A percentile compares a stretch with the other conserved stretches of the same genome.
phyloP scores from a whole-genome alignment of 2,888 invertebrate genomes.

The Idaea straminata region DNA sequence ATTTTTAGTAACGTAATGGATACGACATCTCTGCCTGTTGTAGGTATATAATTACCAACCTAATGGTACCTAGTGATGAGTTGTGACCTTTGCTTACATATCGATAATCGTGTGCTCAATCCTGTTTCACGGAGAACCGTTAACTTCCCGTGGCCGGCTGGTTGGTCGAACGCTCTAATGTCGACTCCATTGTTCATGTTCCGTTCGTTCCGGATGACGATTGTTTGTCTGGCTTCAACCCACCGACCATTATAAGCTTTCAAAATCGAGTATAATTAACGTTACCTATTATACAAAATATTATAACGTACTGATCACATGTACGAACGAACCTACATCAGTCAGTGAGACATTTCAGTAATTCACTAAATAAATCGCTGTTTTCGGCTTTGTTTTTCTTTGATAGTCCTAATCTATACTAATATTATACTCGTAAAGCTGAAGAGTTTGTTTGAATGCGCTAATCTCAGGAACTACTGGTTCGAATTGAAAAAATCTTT shows the following conservation, averaged over 20 bases:
- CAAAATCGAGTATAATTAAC: conserved; percentile 24
- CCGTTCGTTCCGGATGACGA: conserved; percentile 46
- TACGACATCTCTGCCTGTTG: conserved; percentile 28
- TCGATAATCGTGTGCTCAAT: conserved; percentile 33
- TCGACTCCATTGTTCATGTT: conserved; percentile 44
- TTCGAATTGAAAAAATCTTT: too few relatives aligned
- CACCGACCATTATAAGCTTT: conserved; percentile 32
- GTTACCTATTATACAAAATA: conserved; percentile 9
- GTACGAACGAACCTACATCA: too few relatives aligned
- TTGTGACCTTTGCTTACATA: conserved; percentile 30
- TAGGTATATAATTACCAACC: conserved; percentile 8
- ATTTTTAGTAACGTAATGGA: too few relatives aligned
- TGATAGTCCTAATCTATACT: too few relatives aligned
- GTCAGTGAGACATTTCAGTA: too few relatives aligned
- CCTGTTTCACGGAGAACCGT: conserved; percentile 45
- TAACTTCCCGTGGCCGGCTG: conserved; percentile 56
- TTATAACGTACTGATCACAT: not conserved
- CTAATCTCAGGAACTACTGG: too few relatives aligned
- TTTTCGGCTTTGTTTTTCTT: too few relatives aligned
- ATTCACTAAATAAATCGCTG: too few relatives aligned
- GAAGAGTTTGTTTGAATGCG: too few relatives aligned
- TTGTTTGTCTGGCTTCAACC: conserved; percentile 32
- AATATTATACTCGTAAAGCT: too few relatives aligned
- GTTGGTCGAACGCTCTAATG: conserved; percentile 22
- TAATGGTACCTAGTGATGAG: conserved; percentile 1